Conservation (phyloP, 2,797 vertebrate genomes). For the Salarias fasciatus region DNA sequence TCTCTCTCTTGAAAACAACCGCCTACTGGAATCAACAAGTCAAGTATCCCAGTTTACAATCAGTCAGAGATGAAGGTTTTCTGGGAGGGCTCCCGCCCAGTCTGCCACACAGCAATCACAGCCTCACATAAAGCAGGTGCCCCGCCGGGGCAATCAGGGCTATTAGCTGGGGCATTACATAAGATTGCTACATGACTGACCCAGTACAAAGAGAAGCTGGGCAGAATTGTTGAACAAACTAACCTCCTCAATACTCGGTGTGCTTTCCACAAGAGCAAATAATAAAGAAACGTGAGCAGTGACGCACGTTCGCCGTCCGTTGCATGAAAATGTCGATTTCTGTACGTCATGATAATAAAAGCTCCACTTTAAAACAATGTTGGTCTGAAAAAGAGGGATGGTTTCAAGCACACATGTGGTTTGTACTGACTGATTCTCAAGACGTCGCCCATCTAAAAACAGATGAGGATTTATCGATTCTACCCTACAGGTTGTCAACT, state of each 20-base stretch:
- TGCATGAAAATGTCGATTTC: too few species aligned
- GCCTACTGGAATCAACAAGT: background rate
- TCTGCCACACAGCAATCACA: constrained; percentile 4
- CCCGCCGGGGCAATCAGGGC: background rate
- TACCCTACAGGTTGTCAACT: too few species aligned
- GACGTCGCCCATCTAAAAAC: too few species aligned
- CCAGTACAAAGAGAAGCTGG: constrained; percentile 19
- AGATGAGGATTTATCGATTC: too few species aligned
- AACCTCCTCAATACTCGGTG: constrained; percentile 3
- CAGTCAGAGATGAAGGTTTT: constrained; percentile 4
- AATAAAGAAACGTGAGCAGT: constrained; percentile 15
- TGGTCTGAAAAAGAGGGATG: too few species aligned
- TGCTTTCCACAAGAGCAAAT: constrained; percentile 29
- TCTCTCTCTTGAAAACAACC: too few species aligned
- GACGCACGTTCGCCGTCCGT: constrained; percentile 6
- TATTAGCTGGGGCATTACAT: constrained; percentile 35
- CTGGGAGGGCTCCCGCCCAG: background rate
- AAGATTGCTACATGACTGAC: constrained; percentile 47
- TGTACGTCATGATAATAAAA: too few species aligned
- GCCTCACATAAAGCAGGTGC: constrained; percentile 37
- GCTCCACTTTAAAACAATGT: too few species aligned
- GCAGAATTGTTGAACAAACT: constrained; percentile 19
- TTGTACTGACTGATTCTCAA: too few species aligned
- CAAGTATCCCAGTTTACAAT: constrained; percentile 3
- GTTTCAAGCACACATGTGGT: too few species aligned